Evolutionary conservation across 1,140 invertebrate species (phyloP), one percentile per base, ranked within the genome.

Genomic region (Philotrypesis tridentata): DNA sequence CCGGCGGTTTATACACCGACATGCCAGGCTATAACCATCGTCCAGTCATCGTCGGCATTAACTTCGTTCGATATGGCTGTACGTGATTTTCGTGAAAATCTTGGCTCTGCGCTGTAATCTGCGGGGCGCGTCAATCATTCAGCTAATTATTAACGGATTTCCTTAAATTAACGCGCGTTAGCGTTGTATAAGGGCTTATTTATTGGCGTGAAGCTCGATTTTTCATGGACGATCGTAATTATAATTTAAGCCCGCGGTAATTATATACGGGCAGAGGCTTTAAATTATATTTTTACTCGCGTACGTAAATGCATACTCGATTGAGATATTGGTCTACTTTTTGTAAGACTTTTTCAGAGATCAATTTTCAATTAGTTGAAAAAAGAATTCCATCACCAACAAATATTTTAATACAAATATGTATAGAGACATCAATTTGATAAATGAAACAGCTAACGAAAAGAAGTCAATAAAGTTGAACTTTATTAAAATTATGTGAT

Each of bases 71-170:
- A 21, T 48, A 12, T 11, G 11, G 55, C 43, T 55, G 55, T 33
- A 74, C 71, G 71, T 83, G 76, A 83, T 79, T 83, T 79, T 79
- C 60, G 21, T 67, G 48, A 74, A 60, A 82, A 79, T 75, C 82
- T 83, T 73, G 29, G 9, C 31, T 14, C 65, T 1, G 48, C 29
- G n/a, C 78, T 63, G 14, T 73, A 81, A 82, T 77, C 48, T 21
- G 37, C 21, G 27, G 60, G 76, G 37, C 21, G 27, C 70, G 76
- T 79, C 82, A 83, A 67, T 83, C 82, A 79, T 23, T 31, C 23
- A n/a, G 7, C 76, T 83, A 79, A 83, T 83, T 83, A 83, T 74
- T 55, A 73, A 40, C 27, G 71, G 82, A 79, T 79, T 83, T 79
- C 14, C 76, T 75, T 63, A 8, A 55, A 68, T 79, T 60, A 70